Percentiles rank a stretch among this genome's conserved stretches.
Conservation (phyloP, 2,113 vertebrate genomes). For the Sander lucioperca region DNA sequence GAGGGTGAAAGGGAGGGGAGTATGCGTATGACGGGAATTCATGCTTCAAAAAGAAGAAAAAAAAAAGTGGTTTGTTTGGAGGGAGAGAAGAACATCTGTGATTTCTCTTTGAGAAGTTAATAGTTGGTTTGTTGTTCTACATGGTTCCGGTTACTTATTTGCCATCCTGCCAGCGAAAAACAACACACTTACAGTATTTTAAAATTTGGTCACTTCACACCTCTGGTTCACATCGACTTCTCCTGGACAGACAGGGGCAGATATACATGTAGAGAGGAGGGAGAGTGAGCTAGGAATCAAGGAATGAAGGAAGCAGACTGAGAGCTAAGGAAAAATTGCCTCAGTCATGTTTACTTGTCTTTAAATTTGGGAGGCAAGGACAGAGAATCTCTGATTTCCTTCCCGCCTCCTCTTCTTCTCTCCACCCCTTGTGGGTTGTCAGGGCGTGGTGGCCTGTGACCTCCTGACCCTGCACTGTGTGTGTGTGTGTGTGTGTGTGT, state of each 20-base stretch:
- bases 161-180: slow-evolving; percentile 38
- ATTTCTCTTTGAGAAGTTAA: slow-evolving; percentile 67
- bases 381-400: slow-evolving; percentile 72
- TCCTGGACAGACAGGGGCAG: slow-evolving; percentile 7
- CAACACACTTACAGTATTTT: slow-evolving; percentile 38
- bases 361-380: slow-evolving; percentile 69
- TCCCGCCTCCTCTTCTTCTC: slow-evolving; percentile 68
- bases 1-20: slow-evolving; percentile 32
- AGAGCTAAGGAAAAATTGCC: slow-evolving; percentile 51
- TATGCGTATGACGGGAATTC: slow-evolving; percentile 56
- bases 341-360: slow-evolving; percentile 76
- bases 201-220: slow-evolving; percentile 66
- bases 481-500: slow-evolving; percentile 48
- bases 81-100: slow-evolving; percentile 71
- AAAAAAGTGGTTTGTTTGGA: slow-evolving; percentile 71
- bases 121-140: slow-evolving; percentile 52
- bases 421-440: slow-evolving; percentile 64
- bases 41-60: slow-evolving; percentile 71
- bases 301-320: slow-evolving; percentile 7
- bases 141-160: slow-evolving; percentile 33
- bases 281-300: slow-evolving; percentile 33
- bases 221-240: slow-evolving; percentile 58
- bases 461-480: slow-evolving; percentile 68
- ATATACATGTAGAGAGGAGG: background rate
- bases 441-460: slow-evolving; percentile 82